Evolutionary conservation across 2,113 vertebrate genomes (phyloP), one percentile per base, ranked within the genome.

Genomic region (Platysternon megacephalum): DNA sequence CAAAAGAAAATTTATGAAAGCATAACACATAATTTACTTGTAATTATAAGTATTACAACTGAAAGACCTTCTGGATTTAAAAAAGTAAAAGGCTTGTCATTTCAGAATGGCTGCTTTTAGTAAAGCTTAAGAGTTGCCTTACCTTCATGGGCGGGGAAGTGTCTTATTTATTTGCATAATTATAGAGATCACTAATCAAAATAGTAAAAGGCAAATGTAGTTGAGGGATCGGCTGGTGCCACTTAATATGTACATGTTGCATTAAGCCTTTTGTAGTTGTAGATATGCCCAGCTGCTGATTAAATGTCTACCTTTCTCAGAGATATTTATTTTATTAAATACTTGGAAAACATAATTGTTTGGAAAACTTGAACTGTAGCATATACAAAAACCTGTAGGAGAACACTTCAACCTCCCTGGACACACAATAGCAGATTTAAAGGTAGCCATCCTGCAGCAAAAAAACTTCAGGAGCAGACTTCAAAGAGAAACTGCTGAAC

Each of bases 191-290:
- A 79, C 74, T 44, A 48, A 85, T 21, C 74, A 13, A 79, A 35
- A 14, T n/a, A 1, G 1, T 11, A 28, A 48, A 24, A 21, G 51
- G 14, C 14, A 79, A 82, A 79, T 46, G 24, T 26, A 11, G 14
- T 52, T 68, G 28, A 17, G 14, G 4, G 6, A 21, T 80, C 0
- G 0, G 13, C 44, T 11, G 3, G 28, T 0, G 1, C 58, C 42
- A n/a, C 80, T 68, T 83, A 14, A 35, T 46, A 79, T 44, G 16
- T 11, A 6, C 3, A 28, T 14, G 56, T 26, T 29, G 51, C 14
- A 79, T 51, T 26, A 51, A 56, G 94, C 44, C 46, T 32, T 82
- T 56, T 32, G 24, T n/a, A 85, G 6, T 81, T 87, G 87, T 68
- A n/a, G 44, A 17, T 10, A 46, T 65, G 7, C 53, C 26, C 85